Evolutionary conservation across 2,113 vertebrate genomes (phyloP).

Genomic region (Apodemus speciosus): DNA sequence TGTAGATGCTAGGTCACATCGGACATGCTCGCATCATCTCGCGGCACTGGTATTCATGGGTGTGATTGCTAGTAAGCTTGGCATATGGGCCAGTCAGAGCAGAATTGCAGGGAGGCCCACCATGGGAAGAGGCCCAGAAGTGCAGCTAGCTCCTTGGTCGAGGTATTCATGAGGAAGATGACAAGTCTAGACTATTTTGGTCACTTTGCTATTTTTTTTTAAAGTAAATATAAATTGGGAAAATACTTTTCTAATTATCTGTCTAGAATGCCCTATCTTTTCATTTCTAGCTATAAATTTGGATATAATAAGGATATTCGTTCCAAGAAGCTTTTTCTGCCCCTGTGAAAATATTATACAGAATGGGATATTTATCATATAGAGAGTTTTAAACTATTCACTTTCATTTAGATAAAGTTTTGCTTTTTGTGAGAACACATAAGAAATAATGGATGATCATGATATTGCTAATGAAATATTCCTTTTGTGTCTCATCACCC

Average conservation of each 20-base stretch:
- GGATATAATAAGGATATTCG: not conserved
- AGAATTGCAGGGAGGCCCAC: not conserved
- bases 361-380: not conserved
- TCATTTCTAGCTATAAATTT: not conserved
- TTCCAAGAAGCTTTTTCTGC: not conserved
- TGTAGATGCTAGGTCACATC: not conserved
- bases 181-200: not conserved
- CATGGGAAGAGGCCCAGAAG: not conserved
- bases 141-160: not conserved
- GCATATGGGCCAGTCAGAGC: not conserved
- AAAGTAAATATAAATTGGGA: not conserved
- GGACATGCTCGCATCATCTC: not conserved
- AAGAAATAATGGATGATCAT: not conserved
- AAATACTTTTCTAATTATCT: slow-evolving; percentile 3
- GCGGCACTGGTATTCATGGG: not conserved
- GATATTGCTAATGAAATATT: not conserved
- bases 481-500: not conserved
- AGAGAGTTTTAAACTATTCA: not conserved
- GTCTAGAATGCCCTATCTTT: not conserved
- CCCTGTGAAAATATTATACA: slow-evolving; percentile 1
- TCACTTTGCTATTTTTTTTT: not conserved
- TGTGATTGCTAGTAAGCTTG: not conserved
- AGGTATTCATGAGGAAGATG: not conserved
- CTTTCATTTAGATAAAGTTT: not conserved
- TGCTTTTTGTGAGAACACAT: slow-evolving; percentile 2